Evolutionary conservation across 1,140 invertebrate species (phyloP), one percentile per base, ranked within the genome.

Genomic region (Mesaphorura yosii): DNA sequence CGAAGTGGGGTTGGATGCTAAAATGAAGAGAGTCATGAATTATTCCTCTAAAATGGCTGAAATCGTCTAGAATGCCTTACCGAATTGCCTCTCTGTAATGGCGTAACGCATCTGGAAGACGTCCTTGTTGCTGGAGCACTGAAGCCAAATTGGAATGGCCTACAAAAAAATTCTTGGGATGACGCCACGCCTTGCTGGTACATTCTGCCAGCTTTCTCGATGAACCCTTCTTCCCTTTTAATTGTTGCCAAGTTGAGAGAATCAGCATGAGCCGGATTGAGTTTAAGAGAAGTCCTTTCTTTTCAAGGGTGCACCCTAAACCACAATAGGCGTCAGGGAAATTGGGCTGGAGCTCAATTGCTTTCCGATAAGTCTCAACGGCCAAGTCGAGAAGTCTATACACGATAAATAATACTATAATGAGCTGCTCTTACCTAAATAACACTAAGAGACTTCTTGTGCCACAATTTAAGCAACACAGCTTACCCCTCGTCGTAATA

Each of bases 261-360:
- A 74, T 99, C 96, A 1, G 95, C 94, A 68, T 99, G 96, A n/a
- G 86, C 86, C 0, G 95, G 92, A 66, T 91, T 94, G n/a, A 98
- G 74, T 34, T 83, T 75, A 2, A 99, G 73, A 1, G 96, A 95
- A 27, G 88, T 52, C 93, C 92, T 68, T 96, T 97, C 71, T 97
- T 94, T 74, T 98, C 98, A 46, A 98, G 81, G 44, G 96, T 95
- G 77, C 99, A 99, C 34, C 94, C 96, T 66, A 99, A 75, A 75
- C 98, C 98, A 68, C 96, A 99, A 67, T 97, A 98, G 2, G 95
- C 95, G 79, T 99, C 96, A 23, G 96, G 95, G 67, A 98, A 99
- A 69, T 98, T 96, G 2, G 93, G 91, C 66, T 98, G 94, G 5
- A 99, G 69, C 68, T 98, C 93, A 66, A 99, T 99, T 1, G 96